phyloP scores from a whole-genome alignment of 2,888 invertebrate genomes.

The Scaptomyza flava region DNA sequence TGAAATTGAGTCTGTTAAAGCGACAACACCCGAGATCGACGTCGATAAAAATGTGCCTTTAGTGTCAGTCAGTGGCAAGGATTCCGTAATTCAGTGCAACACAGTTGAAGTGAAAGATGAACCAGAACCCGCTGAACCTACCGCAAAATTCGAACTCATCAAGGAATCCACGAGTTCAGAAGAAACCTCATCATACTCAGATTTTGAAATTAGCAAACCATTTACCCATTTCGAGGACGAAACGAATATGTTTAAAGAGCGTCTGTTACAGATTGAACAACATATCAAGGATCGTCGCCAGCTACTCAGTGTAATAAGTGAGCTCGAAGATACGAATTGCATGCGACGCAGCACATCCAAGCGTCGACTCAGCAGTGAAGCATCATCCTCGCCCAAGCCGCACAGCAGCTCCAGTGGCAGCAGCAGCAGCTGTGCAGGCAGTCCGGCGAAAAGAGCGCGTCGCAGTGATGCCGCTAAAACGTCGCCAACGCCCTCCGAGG shows the following conservation, averaged over 20 bases:
- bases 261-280: slow-evolving; percentile 64
- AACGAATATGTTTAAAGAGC: slow-evolving; percentile 48
- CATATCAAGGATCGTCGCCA: slow-evolving; percentile 64
- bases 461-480: slow-evolving; percentile 63
- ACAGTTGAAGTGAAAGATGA: not conserved
- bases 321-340: slow-evolving; percentile 22
- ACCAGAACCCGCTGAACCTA: no score
- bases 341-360: slow-evolving; percentile 41
- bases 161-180: not conserved
- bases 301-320: slow-evolving; percentile 50
- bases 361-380: slow-evolving; percentile 42
- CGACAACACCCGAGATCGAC: not conserved
- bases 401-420: slow-evolving; percentile 40
- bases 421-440: slow-evolving; percentile 44
- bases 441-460: slow-evolving; percentile 51
- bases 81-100: not conserved
- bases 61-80: not conserved
- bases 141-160: not conserved
- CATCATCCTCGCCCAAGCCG: slow-evolving; percentile 28
- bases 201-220: slow-evolving; percentile 23
- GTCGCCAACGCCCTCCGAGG: slow-evolving; percentile 82
- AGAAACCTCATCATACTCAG: not conserved
- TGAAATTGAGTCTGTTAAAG: not conserved
- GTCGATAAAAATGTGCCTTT: not conserved
- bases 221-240: slow-evolving; percentile 71